These are phyloP conservation scores for Sarcophilus harrisii DNA, from an alignment of 2,797 vertebrate genomes.

Conservation along the genomic window DNA sequence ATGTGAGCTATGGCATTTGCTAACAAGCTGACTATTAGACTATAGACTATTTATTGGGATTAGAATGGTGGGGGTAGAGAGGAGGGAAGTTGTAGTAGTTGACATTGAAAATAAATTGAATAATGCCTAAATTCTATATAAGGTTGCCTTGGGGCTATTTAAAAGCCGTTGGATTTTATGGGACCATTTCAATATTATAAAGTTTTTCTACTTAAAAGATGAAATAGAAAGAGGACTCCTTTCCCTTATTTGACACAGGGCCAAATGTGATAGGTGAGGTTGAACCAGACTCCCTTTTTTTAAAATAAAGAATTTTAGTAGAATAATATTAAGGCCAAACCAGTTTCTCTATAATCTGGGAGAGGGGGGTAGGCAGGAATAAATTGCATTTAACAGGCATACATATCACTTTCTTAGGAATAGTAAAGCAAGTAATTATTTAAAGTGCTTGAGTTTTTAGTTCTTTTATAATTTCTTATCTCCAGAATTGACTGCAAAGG, in stretches of 20 bases:
- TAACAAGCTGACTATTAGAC: slow-evolving; percentile 5
- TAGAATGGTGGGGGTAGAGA: neutral
- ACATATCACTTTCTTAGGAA: neutral
- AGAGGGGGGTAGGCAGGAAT: neutral
- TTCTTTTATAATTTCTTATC: neutral
- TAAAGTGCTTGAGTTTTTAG: slow-evolving; percentile 20
- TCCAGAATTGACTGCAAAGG: neutral
- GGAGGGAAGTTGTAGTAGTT: slow-evolving; percentile 20
- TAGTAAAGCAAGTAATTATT: slow-evolving; percentile 23
- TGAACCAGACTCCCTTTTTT: neutral
- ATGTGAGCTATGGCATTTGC: slow-evolving; percentile 30
- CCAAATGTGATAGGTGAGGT: neutral
- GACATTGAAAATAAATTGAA: neutral
- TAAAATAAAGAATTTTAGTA: neutral
- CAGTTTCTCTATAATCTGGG: neutral
- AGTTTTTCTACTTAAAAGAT: too few relatives aligned
- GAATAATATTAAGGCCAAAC: neutral
- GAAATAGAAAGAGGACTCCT: neutral
- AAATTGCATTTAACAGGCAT: neutral
- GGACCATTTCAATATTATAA: neutral
- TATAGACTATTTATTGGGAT: neutral
- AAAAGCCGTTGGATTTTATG: neutral
- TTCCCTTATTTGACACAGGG: neutral
- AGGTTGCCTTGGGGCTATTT: neutral
- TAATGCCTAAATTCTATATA: neutral